phyloP scores from a whole-genome alignment of 2,113 vertebrate species.

The Sceloporus undulatus region DNA sequence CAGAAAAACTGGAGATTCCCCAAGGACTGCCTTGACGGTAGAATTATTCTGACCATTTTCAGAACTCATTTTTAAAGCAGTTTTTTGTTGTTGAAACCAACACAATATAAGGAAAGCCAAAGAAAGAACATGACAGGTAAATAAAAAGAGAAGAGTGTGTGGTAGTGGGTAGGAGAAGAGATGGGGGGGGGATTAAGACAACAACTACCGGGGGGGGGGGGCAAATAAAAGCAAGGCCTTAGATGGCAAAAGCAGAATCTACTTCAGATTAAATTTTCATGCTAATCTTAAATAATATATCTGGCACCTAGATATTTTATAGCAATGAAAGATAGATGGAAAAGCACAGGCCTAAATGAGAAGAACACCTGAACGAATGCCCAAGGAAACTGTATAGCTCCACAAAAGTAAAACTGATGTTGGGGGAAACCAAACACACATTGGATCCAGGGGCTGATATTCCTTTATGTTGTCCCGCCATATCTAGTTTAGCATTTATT shows the following conservation, averaged over 20 bases:
- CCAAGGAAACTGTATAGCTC: conserved; percentile 34
- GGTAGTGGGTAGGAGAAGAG: conserved; percentile 40
- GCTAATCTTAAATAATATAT: conserved; percentile 77
- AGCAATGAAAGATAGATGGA: conserved; percentile 67
- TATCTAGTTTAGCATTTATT: conserved; percentile 61
- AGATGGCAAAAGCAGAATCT: conserved; percentile 63
- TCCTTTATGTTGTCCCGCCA: conserved; percentile 26
- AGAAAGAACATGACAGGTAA: conserved; percentile 60
- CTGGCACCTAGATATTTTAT: conserved; percentile 67
- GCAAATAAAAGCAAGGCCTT: conserved; percentile 65
- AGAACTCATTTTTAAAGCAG: conserved; percentile 66
- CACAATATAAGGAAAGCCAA: conserved; percentile 57
- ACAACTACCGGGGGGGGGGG: conserved; percentile 63
- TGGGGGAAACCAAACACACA: background rate
- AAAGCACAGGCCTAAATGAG: conserved; percentile 61
- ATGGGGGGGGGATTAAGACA: conserved; percentile 24
- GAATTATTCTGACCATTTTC: conserved; percentile 69
- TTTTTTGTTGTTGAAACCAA: conserved; percentile 65
- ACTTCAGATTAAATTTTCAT: conserved; percentile 77
- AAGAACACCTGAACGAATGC: conserved; percentile 46
- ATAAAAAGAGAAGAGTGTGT: conserved; percentile 57
- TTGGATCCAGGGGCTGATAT: conserved; percentile 50
- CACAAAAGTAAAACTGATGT: conserved; percentile 12
- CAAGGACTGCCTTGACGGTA: conserved; percentile 56
- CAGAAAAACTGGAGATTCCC: conserved; percentile 63